Evolutionary conservation across 2,888 invertebrate species (phyloP), one percentile per base, ranked within the genome.

Genomic region (Sarcophaga subvicina): DNA sequence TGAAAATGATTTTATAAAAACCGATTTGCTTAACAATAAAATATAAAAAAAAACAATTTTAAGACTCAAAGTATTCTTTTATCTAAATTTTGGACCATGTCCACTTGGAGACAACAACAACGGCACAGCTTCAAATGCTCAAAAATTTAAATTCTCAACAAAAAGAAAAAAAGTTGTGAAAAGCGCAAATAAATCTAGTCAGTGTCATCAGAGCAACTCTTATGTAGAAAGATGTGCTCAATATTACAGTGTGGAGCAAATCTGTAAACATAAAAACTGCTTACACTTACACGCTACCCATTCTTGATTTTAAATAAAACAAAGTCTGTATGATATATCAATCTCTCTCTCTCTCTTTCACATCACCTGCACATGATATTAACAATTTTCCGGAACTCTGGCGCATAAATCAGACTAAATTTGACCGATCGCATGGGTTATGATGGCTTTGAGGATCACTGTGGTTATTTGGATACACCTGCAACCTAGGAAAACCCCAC

Each of bases 131-230:
- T 27, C 27, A 27, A 27, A 27, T 27, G 37, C 20, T 8, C 67
- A 72, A 86, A 88, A 87, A 85, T 89, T 83, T 80, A 89, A 84
- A 81, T 63, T n/a, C 27, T 59, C 14, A 69, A 66, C 47, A 72
- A 70, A 69, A 85, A 77, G 47, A 85, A 83, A 72, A 82, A 86
- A 63, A 78, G 62, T 49, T 64, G 81, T 47, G 73, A 64, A 77
- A 78, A 72, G 54, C 59, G 54, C 70, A 67, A 90, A 90, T 90
- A 89, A 90, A 90, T 91, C 89, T 88, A 85, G 78, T 82, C 79
- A 83, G 37, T 37, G 37, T 37, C 87, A 83, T 85, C 63, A 75
- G n/a, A 47, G 69, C 37, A 64, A 20, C 25, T 62, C 59, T 72
- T 69, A 69, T 62, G 12, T 75, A 64, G 25, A 59, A 66, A 70